These are phyloP conservation scores for Hemithea aestivaria DNA, from an alignment of 2,888 invertebrate species.

Conservation along the genomic window DNA sequence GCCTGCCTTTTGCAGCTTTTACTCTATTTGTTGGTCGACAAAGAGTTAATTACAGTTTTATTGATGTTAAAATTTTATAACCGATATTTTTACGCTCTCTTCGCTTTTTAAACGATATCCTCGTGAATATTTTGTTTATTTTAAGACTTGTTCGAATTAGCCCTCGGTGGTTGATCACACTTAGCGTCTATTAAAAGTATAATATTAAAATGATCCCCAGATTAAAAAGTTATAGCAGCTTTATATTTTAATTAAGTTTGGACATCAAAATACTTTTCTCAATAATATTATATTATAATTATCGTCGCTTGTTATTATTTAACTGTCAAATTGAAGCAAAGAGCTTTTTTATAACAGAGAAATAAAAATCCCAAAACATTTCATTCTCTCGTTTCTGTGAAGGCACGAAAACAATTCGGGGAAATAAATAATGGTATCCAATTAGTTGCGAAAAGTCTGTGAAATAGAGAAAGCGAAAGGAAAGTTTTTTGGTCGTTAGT, in stretches of 20 bases:
- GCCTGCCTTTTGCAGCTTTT: slow-evolving; percentile 29
- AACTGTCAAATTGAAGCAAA: too few relatives aligned
- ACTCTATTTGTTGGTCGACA: slow-evolving; percentile 34
- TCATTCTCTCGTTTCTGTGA: slow-evolving; percentile 46
- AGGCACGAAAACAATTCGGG: slow-evolving; percentile 47
- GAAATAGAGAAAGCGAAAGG: slow-evolving; percentile 14
- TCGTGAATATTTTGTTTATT: slow-evolving; percentile 6
- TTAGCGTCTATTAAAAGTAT: too few relatives aligned
- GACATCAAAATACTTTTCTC: too few relatives aligned
- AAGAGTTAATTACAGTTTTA: slow-evolving; percentile 32
- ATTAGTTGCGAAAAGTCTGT: slow-evolving; percentile 48
- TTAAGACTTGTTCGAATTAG: too few relatives aligned
- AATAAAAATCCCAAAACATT: slow-evolving; percentile 41
- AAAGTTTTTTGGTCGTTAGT: slow-evolving; percentile 2
- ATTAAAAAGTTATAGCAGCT: too few relatives aligned
- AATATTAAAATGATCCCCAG: too few relatives aligned
- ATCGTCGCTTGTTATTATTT: too few relatives aligned
- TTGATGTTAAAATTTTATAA: slow-evolving; percentile 28
- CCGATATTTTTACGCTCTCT: slow-evolving; percentile 23
- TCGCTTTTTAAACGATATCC: slow-evolving; percentile 7
- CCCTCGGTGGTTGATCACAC: too few relatives aligned
- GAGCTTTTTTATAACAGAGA: too few relatives aligned
- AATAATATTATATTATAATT: too few relatives aligned
- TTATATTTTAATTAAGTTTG: too few relatives aligned
- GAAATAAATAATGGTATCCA: slow-evolving; percentile 59